Evolutionary conservation across 2,797 vertebrate genomes (phyloP), one percentile per base, ranked within the genome.

Genomic region (Rhinogobio ventralis): DNA sequence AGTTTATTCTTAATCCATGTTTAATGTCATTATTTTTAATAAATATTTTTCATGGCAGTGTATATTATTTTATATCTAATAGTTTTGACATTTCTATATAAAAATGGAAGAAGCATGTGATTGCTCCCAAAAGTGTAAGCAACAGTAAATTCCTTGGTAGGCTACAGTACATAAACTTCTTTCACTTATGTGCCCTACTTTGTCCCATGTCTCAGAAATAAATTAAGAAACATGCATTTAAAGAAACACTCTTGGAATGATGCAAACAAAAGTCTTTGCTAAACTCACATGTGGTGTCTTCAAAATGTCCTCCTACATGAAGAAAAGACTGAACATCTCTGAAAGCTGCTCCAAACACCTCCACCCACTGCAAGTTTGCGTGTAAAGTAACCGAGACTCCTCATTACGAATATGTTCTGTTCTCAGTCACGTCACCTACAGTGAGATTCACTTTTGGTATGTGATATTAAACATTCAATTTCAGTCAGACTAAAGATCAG

Each of bases 201-300:
- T 74, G 46, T 15, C 33, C 39, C 39, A 3, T 62, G 36, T 46
- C 42, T 49, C 28, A 49, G 45, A n/a, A 42, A 60, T 25, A 45
- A 13, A 19, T 30, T 7, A 5, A 60, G 23, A 28, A 60, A 53
- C n/a, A 77, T 25, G 5, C 33, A 30, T 23, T 57, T 7, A 36
- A 42, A 30, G 51, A 36, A 14, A 53, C 49, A 36, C 19, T 33
- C 49, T 53, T 74, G 25, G 19, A 71, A 57, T 15, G 11, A 81
- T 45, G 25, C 39, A 64, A 67, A 55, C 8, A 76, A 4, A 55
- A 5, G 13, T 39, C 45, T 66, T n/a, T 23, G 46, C 1, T 67
- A 4, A 53, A 83, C 73, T 83, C 62, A 76, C 72, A 53, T 76
- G 71, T 53, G 82, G 5, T 68, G 46, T 83, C 82, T 83, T 83